A percentile compares a stretch with the other conserved stretches of the same genome.
These are phyloP conservation scores for Nymphalis urticae DNA, from an alignment of 2,888 invertebrate species.

Conservation along the genomic window DNA sequence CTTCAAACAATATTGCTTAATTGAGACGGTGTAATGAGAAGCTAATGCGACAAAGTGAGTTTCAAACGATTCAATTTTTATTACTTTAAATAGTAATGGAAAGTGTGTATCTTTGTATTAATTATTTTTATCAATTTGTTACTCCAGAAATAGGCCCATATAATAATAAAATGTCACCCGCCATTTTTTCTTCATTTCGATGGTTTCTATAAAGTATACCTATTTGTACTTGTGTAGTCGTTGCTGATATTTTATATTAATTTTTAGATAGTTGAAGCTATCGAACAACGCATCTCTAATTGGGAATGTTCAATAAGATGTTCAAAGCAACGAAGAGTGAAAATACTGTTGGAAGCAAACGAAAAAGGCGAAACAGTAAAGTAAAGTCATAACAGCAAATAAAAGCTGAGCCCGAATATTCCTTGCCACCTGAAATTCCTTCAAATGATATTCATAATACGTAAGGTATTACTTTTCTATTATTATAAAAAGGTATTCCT, in stretches of 20 bases:
- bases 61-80: background rate
- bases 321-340: background rate
- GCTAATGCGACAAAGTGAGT: constrained; percentile 48
- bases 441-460: background rate
- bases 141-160: no score
- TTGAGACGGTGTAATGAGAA: constrained; percentile 46
- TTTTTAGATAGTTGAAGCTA: constrained; percentile 28
- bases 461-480: background rate
- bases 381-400: constrained; percentile 9
- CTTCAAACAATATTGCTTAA: constrained; percentile 43
- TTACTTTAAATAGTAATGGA: no score
- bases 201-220: background rate
- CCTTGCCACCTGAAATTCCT: background rate
- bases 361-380: constrained; percentile 6
- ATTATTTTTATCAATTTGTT: no score
- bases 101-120: no score
- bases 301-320: constrained; percentile 22
- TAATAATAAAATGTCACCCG: no score
- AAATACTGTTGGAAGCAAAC: background rate
- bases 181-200: background rate
- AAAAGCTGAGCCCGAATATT: background rate
- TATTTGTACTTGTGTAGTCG: background rate
- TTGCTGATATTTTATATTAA: background rate
- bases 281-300: constrained; percentile 26
- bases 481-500: background rate